Base-by-base conservation (phyloP, 1,140 invertebrate genomes). In the Heliothis virescens region DNA sequence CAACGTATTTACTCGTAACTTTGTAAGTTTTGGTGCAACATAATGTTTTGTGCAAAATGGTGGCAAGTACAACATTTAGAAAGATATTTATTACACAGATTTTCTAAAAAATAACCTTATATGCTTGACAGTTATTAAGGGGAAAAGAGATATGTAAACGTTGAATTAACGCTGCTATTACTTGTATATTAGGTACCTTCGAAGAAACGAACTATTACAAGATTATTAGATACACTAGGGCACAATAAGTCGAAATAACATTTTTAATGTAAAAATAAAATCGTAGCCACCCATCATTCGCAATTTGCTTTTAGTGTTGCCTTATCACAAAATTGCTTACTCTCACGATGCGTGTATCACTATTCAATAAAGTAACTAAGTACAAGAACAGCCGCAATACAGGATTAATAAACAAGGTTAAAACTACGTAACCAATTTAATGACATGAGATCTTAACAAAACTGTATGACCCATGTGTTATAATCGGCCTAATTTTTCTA, bases 21-120 rank as follows among this genome's bases (percentile, higher is more conserved):
- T 78, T 78, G 59, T 81, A 47, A 81, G 47, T 26, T 60, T 21
- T 50, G 72, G 72, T 75, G 72, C 72, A 75, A 75, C 41, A 50
- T 62, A 62, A 75, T 41, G 41, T 10, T 60, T 50, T 62, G 72
- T 75, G 71, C 71, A 59, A 57, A 59, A 21, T 47, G 69, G 53
- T 34, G 34, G 55, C 15, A 73, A 57, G 55, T 73, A 73, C 71
- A 59, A 77, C 73, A 72, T 72, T 52, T 69, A 72, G 65, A 71
- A 47, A 72, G 65, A 71, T 77, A 71, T 48, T 62, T 77, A 71
- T 48, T 62, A 69, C 69, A 52, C 63, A 67, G n/a, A 67, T 18
- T 21, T 48, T 11, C 11, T 67, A 48, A 67, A 48, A 67, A n/a
- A 57, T n/a, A 60, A 60, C 13, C 26, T 41, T 48, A 18, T 67